Evolutionary conservation across 2,888 invertebrate species (phyloP).

Genomic region (Hydroisotoma schaefferi): DNA sequence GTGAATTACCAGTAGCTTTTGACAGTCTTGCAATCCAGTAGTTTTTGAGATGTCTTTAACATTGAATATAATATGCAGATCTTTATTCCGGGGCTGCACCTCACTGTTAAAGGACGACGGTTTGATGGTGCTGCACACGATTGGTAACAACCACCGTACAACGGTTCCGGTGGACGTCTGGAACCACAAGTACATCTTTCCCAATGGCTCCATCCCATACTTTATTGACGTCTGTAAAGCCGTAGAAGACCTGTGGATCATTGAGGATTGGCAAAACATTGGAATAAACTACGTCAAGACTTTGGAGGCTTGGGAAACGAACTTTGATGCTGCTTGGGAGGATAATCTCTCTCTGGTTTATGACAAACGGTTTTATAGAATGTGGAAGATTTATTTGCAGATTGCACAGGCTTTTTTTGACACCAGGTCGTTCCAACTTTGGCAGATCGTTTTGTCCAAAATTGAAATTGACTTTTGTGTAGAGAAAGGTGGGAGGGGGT

Average conservation of each 20-base stretch:
- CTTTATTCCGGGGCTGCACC: conserved; percentile 25
- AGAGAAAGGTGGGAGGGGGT: no score
- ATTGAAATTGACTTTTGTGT: no score
- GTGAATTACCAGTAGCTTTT: conserved; percentile 29
- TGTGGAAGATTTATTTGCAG: conserved; percentile 9
- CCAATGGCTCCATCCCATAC: conserved; percentile 18
- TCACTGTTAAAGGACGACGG: conserved; percentile 37
- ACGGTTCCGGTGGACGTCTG: conserved; percentile 16
- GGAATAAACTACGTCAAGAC: not conserved
- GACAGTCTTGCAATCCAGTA: no score
- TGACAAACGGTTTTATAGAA: conserved; percentile 1
- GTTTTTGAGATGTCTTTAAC: no score
- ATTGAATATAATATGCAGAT: no score
- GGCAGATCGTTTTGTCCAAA: conserved; percentile 1
- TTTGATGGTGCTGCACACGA: conserved; percentile 36
- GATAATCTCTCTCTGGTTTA: not conserved
- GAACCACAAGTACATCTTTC: conserved; percentile 25
- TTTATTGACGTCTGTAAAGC: conserved; percentile 1
- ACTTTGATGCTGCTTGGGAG: conserved; percentile 21
- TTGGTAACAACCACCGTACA: conserved; percentile 22
- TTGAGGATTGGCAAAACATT: conserved; percentile 1
- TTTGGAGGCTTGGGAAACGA: conserved; percentile 16
- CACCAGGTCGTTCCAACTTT: not conserved
- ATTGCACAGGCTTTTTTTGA: not conserved
- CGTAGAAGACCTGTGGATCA: not conserved